A percentile compares a stretch with the other conserved stretches of the same genome.
Conservation (phyloP, 2,797 vertebrate genomes). For the Sparidentex hasta region DNA sequence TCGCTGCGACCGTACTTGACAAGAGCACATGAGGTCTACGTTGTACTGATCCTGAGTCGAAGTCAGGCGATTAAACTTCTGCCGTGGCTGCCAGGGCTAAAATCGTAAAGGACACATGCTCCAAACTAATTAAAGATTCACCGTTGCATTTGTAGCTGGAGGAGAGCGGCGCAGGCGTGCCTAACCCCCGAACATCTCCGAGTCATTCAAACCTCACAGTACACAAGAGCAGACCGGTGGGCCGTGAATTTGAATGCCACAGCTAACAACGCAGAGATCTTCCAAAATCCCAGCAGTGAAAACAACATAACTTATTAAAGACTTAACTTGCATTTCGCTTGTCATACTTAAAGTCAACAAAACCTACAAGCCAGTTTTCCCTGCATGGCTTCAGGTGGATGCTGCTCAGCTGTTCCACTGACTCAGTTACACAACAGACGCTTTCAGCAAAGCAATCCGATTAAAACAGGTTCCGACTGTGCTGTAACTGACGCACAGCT, state of each 20-base stretch:
- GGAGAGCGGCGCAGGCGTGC: not conserved
- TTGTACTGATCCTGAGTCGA: not conserved
- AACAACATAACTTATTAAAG: constrained; percentile 3
- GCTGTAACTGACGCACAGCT: constrained; percentile 21
- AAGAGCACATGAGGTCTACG: not conserved
- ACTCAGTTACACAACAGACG: constrained; percentile 56
- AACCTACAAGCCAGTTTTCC: not conserved
- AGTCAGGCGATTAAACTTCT: constrained; percentile 25
- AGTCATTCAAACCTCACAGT: not conserved
- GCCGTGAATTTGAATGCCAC: not conserved
- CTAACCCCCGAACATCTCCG: not conserved
- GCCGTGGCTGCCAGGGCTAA: constrained; percentile 13
- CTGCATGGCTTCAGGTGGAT: not conserved
- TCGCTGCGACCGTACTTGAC: not conserved
- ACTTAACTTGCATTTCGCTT: not conserved
- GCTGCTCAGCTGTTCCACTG: constrained; percentile 25
- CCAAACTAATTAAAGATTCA: constrained; percentile 31
- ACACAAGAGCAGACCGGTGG: not conserved
- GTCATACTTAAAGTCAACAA: not conserved
- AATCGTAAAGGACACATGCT: constrained; percentile 22
- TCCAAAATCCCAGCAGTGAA: constrained; percentile 4
- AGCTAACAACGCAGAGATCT: not conserved
- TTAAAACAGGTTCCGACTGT: constrained; percentile 33
- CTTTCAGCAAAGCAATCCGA: constrained; percentile 31
- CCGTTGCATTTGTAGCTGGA: not conserved